A percentile compares a stretch with the other conserved stretches of the same genome.
These are phyloP conservation scores for Alligator mississippiensis DNA, from an alignment of 2,113 vertebrate species.

Conservation along the genomic window DNA sequence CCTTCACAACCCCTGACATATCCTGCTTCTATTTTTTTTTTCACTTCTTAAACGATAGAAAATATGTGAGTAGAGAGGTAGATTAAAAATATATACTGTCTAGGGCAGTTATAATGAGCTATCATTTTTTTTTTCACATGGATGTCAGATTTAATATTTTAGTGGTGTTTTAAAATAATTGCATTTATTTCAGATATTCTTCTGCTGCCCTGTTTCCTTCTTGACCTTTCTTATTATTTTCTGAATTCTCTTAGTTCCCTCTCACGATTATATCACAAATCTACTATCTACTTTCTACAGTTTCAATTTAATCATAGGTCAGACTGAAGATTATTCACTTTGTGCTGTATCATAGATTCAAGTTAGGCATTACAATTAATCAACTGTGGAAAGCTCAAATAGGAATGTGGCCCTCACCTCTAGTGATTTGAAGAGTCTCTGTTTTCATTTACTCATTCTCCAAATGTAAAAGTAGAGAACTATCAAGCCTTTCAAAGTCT, in stretches of 20 bases:
- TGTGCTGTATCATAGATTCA: not conserved
- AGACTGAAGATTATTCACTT: conserved; percentile 8
- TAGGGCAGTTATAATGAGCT: not conserved
- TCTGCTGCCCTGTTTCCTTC: not conserved
- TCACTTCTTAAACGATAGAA: conserved; percentile 11
- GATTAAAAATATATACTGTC: not conserved
- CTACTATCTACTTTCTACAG: not conserved
- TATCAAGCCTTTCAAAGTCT: not conserved
- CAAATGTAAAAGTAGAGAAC: not conserved
- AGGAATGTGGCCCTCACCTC: not conserved
- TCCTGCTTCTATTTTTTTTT: conserved; percentile 29
- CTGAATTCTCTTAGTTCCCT: conserved; percentile 5
- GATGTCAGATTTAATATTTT: conserved; percentile 15
- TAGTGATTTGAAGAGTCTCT: not conserved
- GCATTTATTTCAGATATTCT: not conserved
- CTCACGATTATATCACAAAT: not conserved
- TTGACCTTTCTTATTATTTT: not conserved
- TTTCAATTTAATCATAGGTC: conserved; percentile 6
- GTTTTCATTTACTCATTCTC: not conserved
- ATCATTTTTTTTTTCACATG: accelerated
- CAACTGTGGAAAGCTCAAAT: not conserved
- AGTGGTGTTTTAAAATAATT: conserved; percentile 11
- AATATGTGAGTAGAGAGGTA: not conserved
- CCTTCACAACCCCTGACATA: conserved; percentile 26
- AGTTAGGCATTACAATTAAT: not conserved